Percentiles rank a stretch among this genome's conserved stretches.
Conservation (phyloP, 2,797 vertebrate species). For the Gallirallus australis region DNA sequence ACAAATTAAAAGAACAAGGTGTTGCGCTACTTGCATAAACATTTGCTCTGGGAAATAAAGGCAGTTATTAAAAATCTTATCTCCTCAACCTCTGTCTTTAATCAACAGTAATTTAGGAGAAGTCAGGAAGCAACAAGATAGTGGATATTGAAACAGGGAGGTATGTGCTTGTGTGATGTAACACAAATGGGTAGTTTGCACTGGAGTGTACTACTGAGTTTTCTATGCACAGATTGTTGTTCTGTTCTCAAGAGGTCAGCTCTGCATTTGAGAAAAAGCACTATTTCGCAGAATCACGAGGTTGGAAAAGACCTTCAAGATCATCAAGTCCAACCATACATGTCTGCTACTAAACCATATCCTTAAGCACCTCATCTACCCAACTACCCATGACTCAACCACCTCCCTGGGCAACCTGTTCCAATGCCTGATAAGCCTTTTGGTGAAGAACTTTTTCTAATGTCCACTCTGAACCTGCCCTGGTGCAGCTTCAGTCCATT, state of each 20-base stretch:
- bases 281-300: too few relatives aligned
- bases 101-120: neutral
- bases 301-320: too few relatives aligned
- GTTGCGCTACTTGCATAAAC: neutral
- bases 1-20: neutral
- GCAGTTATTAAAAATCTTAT: constrained; percentile 35
- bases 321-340: too few relatives aligned
- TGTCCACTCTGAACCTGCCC: too few relatives aligned
- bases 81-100: neutral
- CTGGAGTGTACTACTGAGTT: neutral
- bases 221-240: neutral
- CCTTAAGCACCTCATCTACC: too few relatives aligned
- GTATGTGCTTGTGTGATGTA: neutral
- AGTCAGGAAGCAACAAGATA: neutral
- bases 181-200: neutral
- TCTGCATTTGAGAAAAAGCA: neutral
- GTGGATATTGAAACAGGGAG: neutral
- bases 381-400: too few relatives aligned
- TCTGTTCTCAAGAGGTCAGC: neutral
- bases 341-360: too few relatives aligned
- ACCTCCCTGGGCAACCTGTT: too few relatives aligned
- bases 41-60: neutral
- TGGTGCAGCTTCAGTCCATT: too few relatives aligned
- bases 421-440: too few relatives aligned
- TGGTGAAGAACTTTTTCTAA: too few relatives aligned